phyloP scores from a whole-genome alignment of 1,140 invertebrate species.

The Chionoecetes opilio region DNA sequence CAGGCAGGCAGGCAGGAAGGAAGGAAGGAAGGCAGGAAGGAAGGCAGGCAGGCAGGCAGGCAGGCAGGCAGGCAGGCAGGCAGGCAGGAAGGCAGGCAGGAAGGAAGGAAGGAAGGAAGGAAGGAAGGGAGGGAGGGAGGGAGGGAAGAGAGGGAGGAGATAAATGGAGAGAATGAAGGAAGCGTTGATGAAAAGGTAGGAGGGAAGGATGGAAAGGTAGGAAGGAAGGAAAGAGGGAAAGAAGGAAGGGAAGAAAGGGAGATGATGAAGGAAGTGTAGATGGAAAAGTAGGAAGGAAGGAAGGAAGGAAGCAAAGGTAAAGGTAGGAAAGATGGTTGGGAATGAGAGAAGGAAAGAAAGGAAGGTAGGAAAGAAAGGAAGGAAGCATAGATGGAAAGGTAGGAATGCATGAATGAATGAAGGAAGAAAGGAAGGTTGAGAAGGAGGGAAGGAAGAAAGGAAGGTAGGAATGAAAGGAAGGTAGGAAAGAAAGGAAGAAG shows the following conservation, averaged over 20 bases:
- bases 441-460: too few relatives aligned
- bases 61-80: neutral
- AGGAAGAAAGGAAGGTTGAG: neutral
- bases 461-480: too few relatives aligned
- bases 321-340: too few relatives aligned
- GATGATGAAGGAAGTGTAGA: too few relatives aligned
- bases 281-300: too few relatives aligned
- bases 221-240: neutral
- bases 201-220: neutral
- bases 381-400: neutral
- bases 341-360: neutral
- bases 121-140: neutral
- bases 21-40: neutral
- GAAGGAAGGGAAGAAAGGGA: neutral
- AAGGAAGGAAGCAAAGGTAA: too few relatives aligned
- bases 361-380: neutral
- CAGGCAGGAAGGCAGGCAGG: too few relatives aligned
- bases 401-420: neutral
- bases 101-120: too few relatives aligned
- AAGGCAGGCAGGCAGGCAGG: neutral
- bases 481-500: too few relatives aligned
- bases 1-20: neutral
- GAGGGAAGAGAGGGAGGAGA: neutral
- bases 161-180: too few relatives aligned
- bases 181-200: neutral